Base-by-base conservation (phyloP, 2,113 vertebrate species). In the Oophaga pumilio region DNA sequence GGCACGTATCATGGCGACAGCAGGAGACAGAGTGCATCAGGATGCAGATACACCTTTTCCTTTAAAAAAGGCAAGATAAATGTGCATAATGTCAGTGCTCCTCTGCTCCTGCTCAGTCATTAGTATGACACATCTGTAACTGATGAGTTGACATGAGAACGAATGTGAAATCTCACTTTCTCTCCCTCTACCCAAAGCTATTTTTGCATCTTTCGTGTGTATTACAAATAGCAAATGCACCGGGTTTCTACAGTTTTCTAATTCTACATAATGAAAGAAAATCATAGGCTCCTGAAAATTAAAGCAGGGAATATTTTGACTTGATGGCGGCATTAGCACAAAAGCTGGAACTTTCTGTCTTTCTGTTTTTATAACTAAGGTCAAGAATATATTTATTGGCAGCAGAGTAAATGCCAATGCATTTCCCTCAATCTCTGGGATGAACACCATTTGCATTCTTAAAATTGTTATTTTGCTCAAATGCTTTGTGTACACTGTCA, bases 41-140 rank as follows among this genome's bases (percentile, higher is more conserved):
- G 90, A 91, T 92, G 89, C 93, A 94, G 92, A 92, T 94, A 91
- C 92, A 85, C 91, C 89, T 92, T 93, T 93, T 93, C 90, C 90
- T 33, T 86, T 91, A 18, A 69, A 85, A 71, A 86, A 20, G 88
- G 77, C 84, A 94, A 96, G 95, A 96, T 92, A 92, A 91, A 95
- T 95, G 93, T 90, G 84, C 89, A 90, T 90, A 91, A 94, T 94
- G 94, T 94, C 90, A 85, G 87, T 0, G 87, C 88, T 92, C 90
- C 76, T 82, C 68, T 92, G 91, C 90, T 89, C 93, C 93, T 92
- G 91, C 22, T 49, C 82, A 89, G 89, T 94, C 92, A 94, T 95
- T 95, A 96, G 90, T 88, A 89, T 93, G 94, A 94, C 93, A 94
- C 85, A 57, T 80, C 78, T 87, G 62, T 93, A 92, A 96, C 90